Percentiles rank a stretch among this genome's conserved stretches.
Conservation (phyloP, 1,140 invertebrate genomes). For the Magallana angulata region DNA sequence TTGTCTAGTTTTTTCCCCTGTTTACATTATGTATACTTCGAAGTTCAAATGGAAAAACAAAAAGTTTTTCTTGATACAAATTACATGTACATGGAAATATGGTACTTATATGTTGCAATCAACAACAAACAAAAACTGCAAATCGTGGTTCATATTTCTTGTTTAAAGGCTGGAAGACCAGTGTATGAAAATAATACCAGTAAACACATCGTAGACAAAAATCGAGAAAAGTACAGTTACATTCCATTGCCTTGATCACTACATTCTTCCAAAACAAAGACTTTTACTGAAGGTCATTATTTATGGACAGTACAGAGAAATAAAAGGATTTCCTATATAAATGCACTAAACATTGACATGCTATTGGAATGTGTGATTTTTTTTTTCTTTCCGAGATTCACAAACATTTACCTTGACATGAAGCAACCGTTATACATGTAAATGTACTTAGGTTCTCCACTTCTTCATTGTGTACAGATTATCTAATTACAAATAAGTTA, state of each 20-base stretch:
- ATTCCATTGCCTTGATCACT: not conserved
- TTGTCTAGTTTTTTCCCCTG: no score
- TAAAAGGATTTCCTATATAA: conserved; percentile 18
- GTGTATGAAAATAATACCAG: not conserved
- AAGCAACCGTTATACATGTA: not conserved
- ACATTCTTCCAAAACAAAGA: not conserved
- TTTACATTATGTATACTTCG: no score
- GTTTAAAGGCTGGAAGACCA: conserved; percentile 21
- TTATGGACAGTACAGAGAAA: not conserved
- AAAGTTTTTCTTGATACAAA: no score
- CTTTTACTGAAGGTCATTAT: not conserved
- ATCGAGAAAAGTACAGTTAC: not conserved
- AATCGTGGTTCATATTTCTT: not conserved
- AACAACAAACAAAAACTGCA: not conserved
- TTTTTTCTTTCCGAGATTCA: not conserved
- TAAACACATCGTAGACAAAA: not conserved
- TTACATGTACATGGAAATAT: no score
- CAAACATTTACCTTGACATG: not conserved
- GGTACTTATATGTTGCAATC: no score
- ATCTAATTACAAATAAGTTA: conserved; percentile 10
- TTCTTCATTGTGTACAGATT: not conserved
- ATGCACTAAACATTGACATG: conserved; percentile 2
- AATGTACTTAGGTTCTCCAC: not conserved
- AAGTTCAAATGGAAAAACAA: no score
- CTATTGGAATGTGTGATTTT: conserved; percentile 3